A percentile compares a stretch with the other conserved stretches of the same genome.
Evolutionary conservation across 2,888 invertebrate genomes (phyloP).

Genomic region (Hermodice carunculata): DNA sequence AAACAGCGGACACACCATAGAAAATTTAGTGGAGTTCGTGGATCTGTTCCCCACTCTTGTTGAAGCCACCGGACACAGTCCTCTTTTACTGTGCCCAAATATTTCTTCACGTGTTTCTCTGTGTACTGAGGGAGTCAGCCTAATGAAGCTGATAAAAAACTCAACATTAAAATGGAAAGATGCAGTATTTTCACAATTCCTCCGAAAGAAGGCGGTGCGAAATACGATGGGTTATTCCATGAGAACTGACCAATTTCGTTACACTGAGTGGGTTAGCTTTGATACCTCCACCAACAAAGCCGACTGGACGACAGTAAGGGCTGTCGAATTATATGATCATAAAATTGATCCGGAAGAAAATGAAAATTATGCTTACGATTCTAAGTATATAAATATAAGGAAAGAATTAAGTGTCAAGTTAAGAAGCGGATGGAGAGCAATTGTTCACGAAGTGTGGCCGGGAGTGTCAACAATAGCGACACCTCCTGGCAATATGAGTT

Average conservation of each 20-base stretch:
- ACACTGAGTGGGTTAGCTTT: slow-evolving; percentile 43
- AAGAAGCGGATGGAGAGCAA: no score
- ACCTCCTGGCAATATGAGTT: no score
- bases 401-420: no score
- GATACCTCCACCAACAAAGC: slow-evolving; percentile 28
- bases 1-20: slow-evolving; percentile 41
- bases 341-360: slow-evolving; percentile 42
- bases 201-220: slow-evolving; percentile 44
- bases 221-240: slow-evolving; percentile 48
- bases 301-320: slow-evolving; percentile 30
- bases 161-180: no score
- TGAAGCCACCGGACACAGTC: slow-evolving; percentile 44
- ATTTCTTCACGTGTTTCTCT: slow-evolving; percentile 13
- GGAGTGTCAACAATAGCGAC: no score
- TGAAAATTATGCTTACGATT: no score
- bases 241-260: slow-evolving; percentile 43
- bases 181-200: slow-evolving; percentile 39
- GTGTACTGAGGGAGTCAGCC: slow-evolving; percentile 33
- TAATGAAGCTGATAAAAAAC: slow-evolving; percentile 30
- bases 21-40: slow-evolving; percentile 47
- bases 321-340: slow-evolving; percentile 41
- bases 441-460: no score
- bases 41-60: slow-evolving; percentile 52
- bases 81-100: slow-evolving; percentile 26
- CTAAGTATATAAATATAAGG: no score